These are phyloP conservation scores for Ochlodes sylvanus DNA, from an alignment of 2,888 invertebrate species.

Conservation along the genomic window DNA sequence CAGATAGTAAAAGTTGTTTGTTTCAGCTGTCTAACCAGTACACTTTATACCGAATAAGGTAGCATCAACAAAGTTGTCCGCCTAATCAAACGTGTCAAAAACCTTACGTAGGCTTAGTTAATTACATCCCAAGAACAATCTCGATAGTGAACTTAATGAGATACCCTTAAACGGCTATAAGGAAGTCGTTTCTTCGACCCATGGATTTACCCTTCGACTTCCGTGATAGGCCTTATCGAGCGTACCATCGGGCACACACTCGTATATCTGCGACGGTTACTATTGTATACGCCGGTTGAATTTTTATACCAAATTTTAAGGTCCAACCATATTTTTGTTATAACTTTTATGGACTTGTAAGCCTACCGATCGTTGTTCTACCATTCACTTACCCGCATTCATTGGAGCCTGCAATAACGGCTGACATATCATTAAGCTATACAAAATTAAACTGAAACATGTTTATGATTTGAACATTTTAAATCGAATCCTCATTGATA, in stretches of 20 bases:
- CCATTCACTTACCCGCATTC: no score
- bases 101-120: conserved; percentile 24
- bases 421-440: no score
- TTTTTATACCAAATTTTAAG: conserved; percentile 40
- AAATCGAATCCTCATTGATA: no score
- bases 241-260: conserved; percentile 43
- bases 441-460: no score
- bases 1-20: no score
- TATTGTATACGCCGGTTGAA: conserved; percentile 37
- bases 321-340: background rate
- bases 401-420: no score
- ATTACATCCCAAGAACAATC: conserved; percentile 24
- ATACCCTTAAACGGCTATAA: conserved; percentile 44
- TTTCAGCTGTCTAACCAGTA: no score
- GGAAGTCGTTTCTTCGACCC: conserved; percentile 44
- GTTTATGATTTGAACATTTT: no score
- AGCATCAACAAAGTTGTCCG: background rate
- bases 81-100: conserved; percentile 8
- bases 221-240: conserved; percentile 46
- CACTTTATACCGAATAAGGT: no score
- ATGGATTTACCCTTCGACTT: conserved; percentile 47
- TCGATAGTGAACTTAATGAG: conserved; percentile 35
- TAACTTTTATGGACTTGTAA: background rate
- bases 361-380: no score
- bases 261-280: conserved; percentile 29